phyloP scores from a whole-genome alignment of 1,140 invertebrate species.

The Drosophila erecta region DNA sequence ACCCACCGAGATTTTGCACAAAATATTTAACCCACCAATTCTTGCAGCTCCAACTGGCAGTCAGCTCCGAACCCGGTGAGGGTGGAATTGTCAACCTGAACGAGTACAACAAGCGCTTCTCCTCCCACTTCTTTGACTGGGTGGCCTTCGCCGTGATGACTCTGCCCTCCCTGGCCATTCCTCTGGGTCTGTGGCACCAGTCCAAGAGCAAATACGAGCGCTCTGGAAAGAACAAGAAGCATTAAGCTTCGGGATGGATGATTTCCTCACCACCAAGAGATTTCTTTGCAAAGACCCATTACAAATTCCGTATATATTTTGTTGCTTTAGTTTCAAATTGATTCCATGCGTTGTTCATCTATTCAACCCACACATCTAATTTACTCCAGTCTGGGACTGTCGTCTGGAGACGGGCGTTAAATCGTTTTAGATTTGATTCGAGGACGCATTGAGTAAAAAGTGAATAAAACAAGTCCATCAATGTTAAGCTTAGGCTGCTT shows the following conservation, averaged over 20 bases:
- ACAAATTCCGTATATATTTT: constrained; percentile 61
- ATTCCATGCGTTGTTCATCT: constrained; percentile 57
- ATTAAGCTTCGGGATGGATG: constrained; percentile 54
- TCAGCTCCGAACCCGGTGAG: constrained; percentile 98
- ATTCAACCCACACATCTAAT: constrained; percentile 53
- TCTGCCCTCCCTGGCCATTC: constrained; percentile 96
- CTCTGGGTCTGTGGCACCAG: constrained; percentile 96
- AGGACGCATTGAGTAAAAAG: constrained; percentile 65
- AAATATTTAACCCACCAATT: constrained; percentile 2
- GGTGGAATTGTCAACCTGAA: constrained; percentile 97
- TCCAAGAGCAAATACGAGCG: constrained; percentile 98
- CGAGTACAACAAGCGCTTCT: constrained; percentile 99
- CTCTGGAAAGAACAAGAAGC: constrained; percentile 89
- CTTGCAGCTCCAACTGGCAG: constrained; percentile 91
- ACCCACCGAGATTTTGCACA: neutral
- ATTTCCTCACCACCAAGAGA: constrained; percentile 50
- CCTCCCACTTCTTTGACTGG: constrained; percentile 98
- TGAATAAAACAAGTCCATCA: constrained; percentile 54
- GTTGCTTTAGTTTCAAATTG: constrained; percentile 59
- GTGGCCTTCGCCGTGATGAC: constrained; percentile 98
- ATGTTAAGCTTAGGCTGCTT: constrained; percentile 61
- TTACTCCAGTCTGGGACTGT: constrained; percentile 54
- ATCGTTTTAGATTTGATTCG: constrained; percentile 81
- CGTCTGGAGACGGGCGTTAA: constrained; percentile 61
- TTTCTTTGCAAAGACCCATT: constrained; percentile 51